Evolutionary conservation across 1,140 invertebrate genomes (phyloP).

Genomic region (Leptinotarsa defecta): DNA sequence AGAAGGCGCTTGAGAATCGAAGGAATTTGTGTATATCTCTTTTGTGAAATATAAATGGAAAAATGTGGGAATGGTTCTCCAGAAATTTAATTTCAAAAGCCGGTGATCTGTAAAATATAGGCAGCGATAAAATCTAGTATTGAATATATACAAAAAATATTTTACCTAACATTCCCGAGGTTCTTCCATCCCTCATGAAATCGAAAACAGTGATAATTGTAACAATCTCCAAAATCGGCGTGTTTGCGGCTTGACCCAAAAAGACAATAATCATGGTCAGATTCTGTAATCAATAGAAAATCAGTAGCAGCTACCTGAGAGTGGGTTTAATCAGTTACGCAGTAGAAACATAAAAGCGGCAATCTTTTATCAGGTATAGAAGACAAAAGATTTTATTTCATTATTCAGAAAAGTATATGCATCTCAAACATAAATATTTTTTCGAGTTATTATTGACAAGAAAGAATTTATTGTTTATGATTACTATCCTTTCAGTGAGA

Average conservation of each 20-base stretch:
- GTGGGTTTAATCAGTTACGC: neutral
- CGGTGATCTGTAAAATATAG: neutral
- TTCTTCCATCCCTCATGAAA: neutral
- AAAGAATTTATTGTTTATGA: too few species aligned
- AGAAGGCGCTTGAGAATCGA: too few species aligned
- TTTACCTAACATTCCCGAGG: neutral
- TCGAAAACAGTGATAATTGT: slow-evolving; percentile 8
- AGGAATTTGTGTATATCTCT: too few species aligned
- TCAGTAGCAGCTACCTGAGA: slow-evolving; percentile 4
- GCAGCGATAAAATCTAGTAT: neutral
- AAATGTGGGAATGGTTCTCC: too few species aligned
- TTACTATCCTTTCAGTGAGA: too few species aligned
- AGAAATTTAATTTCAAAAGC: neutral
- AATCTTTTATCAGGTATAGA: neutral
- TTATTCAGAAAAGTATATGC: neutral
- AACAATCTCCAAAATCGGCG: neutral
- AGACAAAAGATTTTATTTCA: neutral
- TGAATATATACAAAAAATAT: neutral
- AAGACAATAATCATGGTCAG: slow-evolving; percentile 6
- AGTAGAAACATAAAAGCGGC: slow-evolving; percentile 5
- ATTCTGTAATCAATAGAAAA: slow-evolving; percentile 9
- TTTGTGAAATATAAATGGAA: too few species aligned
- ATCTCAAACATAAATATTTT: neutral
- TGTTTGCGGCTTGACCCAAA: neutral
- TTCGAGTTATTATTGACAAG: too few species aligned